Conservation (phyloP, 2,797 vertebrate species). For the Falco cherrug region DNA sequence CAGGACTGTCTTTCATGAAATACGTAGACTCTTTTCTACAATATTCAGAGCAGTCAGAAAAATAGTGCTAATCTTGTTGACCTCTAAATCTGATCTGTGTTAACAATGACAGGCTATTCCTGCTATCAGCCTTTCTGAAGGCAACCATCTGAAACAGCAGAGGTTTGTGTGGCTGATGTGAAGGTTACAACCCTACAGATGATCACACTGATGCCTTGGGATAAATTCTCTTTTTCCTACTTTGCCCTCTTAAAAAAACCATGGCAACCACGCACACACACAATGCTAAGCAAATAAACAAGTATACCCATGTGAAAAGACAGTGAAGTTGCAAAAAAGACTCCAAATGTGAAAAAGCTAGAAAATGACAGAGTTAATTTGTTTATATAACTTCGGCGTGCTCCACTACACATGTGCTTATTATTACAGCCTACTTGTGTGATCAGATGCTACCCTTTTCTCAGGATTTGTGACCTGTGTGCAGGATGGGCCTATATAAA, state of each 20-base stretch:
- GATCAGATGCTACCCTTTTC: not conserved
- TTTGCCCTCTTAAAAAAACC: not conserved
- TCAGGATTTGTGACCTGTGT: not conserved
- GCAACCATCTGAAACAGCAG: not conserved
- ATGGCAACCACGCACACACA: not conserved
- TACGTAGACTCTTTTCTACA: not conserved
- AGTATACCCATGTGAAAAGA: not conserved
- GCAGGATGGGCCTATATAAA: not conserved
- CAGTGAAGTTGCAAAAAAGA: not conserved
- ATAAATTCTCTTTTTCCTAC: not conserved
- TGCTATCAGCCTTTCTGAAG: not conserved
- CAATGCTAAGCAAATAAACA: not conserved
- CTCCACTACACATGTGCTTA: not conserved
- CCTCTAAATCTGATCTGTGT: not conserved
- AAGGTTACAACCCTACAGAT: not conserved
- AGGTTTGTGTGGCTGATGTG: not conserved
- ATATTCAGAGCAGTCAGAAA: not conserved
- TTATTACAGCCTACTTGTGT: not conserved
- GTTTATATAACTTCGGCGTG: not conserved
- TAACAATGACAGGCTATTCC: not conserved
- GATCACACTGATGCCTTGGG: not conserved
- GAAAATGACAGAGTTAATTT: not conserved
- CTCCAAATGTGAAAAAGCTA: not conserved
- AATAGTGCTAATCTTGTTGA: not conserved
- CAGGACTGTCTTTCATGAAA: not conserved